phyloP scores from a whole-genome alignment of 2,797 vertebrate genomes.

The Eremophila alpestris region DNA sequence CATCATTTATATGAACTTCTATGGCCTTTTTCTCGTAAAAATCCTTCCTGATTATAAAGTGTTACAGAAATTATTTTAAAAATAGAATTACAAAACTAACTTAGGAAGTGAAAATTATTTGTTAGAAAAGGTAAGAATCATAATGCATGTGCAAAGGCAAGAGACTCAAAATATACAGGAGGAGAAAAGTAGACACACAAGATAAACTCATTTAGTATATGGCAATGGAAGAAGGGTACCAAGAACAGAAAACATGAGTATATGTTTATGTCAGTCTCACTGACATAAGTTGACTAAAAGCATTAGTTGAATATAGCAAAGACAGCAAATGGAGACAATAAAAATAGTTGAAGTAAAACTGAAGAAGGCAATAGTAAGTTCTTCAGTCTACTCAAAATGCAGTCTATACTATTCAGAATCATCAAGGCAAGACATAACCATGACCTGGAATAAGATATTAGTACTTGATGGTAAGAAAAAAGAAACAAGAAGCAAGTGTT shows the following conservation, averaged over 20 bases:
- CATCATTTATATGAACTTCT: neutral
- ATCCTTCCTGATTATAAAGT: neutral
- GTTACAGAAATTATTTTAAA: neutral
- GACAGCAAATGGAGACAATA: neutral
- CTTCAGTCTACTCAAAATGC: neutral
- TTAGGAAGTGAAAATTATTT: neutral
- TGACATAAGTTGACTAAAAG: neutral
- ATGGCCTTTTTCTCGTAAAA: neutral
- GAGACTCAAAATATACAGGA: neutral
- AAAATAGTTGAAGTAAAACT: neutral
- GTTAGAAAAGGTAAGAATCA: neutral
- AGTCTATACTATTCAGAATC: neutral
- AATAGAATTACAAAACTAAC: neutral
- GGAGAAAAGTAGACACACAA: neutral
- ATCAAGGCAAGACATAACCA: neutral
- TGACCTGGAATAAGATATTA: neutral
- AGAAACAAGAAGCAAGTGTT: conserved; percentile 65
- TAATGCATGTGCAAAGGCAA: neutral
- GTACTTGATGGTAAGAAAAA: neutral
- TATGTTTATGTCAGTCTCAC: neutral
- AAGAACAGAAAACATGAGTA: neutral
- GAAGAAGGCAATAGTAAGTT: neutral
- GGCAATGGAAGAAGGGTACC: neutral
- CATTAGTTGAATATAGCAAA: neutral
- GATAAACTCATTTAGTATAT: neutral